phyloP scores from a whole-genome alignment of 2,888 invertebrate species.

The Platycheirus albimanus region DNA sequence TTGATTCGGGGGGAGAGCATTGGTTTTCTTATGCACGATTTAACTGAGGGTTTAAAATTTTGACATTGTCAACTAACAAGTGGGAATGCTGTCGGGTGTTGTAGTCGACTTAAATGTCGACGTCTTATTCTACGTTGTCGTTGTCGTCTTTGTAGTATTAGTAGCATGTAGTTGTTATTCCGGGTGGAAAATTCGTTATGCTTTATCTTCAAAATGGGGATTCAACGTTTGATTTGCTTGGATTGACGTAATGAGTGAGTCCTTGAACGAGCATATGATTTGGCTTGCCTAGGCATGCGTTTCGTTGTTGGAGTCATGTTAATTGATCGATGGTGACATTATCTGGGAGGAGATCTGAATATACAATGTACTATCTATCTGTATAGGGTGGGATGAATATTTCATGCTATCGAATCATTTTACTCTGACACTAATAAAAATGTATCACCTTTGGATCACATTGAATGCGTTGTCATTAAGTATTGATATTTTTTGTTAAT shows the following conservation, averaged over 20 bases:
- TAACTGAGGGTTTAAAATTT: slow-evolving; percentile 50
- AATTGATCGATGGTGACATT: slow-evolving; percentile 19
- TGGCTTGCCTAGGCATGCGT: slow-evolving; percentile 18
- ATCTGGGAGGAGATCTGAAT: neutral
- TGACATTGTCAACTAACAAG: slow-evolving; percentile 65
- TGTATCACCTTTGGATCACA: too few species aligned
- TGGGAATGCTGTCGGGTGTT: slow-evolving; percentile 38
- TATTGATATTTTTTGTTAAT: too few species aligned
- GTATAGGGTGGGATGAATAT: too few species aligned
- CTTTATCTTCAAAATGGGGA: slow-evolving; percentile 36
- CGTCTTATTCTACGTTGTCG: neutral
- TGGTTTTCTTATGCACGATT: slow-evolving; percentile 45
- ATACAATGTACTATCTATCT: too few species aligned
- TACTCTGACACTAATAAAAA: too few species aligned
- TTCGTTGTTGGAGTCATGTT: slow-evolving; percentile 5
- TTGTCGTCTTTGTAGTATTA: neutral
- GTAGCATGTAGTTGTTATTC: neutral
- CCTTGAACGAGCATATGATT: slow-evolving; percentile 6
- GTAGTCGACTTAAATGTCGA: slow-evolving; percentile 9
- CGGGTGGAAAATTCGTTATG: slow-evolving; percentile 11
- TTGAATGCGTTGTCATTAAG: too few species aligned
- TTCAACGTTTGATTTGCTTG: slow-evolving; percentile 17
- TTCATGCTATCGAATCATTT: too few species aligned
- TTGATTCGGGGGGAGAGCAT: neutral
- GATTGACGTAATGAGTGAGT: slow-evolving; percentile 4